Evolutionary conservation across 1,140 invertebrate species (phyloP).

Genomic region (Brachionus asplanchnoidis): DNA sequence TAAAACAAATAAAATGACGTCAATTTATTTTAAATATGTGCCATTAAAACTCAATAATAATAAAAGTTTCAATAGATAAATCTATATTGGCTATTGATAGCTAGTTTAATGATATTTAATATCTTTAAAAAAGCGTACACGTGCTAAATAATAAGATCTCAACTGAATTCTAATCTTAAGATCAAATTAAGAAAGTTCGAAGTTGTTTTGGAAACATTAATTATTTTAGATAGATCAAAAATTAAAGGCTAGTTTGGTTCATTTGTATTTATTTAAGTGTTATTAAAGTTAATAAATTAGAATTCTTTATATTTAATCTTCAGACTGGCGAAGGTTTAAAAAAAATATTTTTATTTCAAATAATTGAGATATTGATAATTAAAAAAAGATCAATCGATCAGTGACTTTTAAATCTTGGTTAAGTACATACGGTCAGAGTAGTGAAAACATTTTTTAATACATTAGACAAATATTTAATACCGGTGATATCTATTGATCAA

Average conservation of each 20-base stretch:
- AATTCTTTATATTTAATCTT: background rate
- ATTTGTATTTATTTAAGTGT: background rate
- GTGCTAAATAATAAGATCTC: constrained; percentile 3
- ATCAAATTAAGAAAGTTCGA: background rate
- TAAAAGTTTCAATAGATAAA: background rate
- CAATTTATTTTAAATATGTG: background rate
- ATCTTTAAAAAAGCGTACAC: background rate
- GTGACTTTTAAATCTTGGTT: background rate
- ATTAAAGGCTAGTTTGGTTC: background rate
- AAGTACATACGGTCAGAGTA: background rate
- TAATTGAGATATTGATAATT: background rate
- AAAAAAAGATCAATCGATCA: constrained; percentile 1
- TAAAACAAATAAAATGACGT: background rate
- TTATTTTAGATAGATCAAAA: background rate
- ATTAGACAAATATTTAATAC: constrained; percentile 20
- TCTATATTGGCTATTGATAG: background rate
- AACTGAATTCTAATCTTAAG: background rate
- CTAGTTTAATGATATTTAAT: background rate
- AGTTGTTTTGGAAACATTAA: background rate
- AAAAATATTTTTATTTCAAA: constrained; percentile 6
- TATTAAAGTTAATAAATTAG: background rate
- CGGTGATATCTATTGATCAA: background rate
- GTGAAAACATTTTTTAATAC: background rate
- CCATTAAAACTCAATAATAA: background rate
- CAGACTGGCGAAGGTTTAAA: background rate